Conservation (phyloP, 2,797 vertebrate species). For the Cynopterus sphinx region DNA sequence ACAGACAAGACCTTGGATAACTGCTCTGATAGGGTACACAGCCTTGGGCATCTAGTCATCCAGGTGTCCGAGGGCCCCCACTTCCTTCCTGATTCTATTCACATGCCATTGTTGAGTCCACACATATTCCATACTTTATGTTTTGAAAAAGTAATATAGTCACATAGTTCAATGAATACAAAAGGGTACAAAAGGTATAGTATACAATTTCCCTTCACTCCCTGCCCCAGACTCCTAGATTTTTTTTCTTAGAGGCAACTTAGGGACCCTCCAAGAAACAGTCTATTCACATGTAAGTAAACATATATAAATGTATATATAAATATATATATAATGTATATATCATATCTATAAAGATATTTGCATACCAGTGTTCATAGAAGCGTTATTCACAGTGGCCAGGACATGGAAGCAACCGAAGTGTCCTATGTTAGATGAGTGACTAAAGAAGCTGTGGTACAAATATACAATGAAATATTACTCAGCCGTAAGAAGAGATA, state of each 20-base stretch:
- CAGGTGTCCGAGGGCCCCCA: neutral
- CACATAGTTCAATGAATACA: neutral
- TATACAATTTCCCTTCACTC: neutral
- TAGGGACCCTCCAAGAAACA: neutral
- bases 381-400: too few relatives aligned
- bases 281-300: neutral
- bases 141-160: slow-evolving; percentile 14
- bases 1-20: neutral
- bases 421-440: too few relatives aligned
- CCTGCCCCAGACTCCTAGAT: neutral
- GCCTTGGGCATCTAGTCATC: neutral
- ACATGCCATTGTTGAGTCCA: neutral
- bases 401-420: too few relatives aligned
- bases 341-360: too few relatives aligned
- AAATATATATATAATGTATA: neutral
- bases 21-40: neutral
- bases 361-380: too few relatives aligned
- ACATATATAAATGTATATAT: neutral
- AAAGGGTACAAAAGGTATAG: neutral
- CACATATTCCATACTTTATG: neutral
- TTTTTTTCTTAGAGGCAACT: neutral
- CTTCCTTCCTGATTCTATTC: neutral
- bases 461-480: too few relatives aligned
- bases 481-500: too few relatives aligned
- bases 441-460: too few relatives aligned